phyloP scores from a whole-genome alignment of 2,797 vertebrate genomes.

The Mionectes olivaceus region DNA sequence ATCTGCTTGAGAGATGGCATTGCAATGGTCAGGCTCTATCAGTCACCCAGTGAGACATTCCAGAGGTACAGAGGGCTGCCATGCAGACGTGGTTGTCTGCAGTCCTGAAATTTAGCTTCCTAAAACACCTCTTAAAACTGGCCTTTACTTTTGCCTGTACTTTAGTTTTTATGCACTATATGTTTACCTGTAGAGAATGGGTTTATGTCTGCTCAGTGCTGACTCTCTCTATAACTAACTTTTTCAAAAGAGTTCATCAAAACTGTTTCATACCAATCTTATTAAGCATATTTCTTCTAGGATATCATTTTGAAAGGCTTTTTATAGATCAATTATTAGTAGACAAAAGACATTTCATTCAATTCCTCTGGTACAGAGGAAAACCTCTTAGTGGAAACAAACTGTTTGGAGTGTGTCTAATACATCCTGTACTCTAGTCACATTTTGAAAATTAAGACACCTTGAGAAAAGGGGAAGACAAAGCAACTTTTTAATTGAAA shows the following conservation, averaged over 20 bases:
- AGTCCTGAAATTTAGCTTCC: background rate
- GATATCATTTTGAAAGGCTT: background rate
- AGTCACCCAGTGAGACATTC: background rate
- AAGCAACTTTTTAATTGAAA: background rate
- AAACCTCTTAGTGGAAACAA: background rate
- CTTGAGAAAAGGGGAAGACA: background rate
- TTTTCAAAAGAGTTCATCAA: background rate
- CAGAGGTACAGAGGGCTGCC: background rate
- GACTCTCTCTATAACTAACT: background rate
- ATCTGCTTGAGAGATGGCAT: background rate
- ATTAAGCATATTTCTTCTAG: background rate
- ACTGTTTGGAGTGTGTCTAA: background rate
- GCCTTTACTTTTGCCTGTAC: background rate
- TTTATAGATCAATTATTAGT: background rate
- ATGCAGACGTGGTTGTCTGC: background rate
- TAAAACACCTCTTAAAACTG: background rate
- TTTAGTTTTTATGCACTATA: rapidly evolving
- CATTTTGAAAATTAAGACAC: constrained; percentile 9
- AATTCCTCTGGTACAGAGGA: background rate
- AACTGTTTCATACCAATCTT: background rate
- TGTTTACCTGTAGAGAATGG: background rate
- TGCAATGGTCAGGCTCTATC: background rate
- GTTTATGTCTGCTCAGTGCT: background rate
- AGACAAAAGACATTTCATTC: background rate
- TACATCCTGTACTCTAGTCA: background rate